Conservation (phyloP, 2,888 invertebrate species). For the Ariolimax columbianus region DNA sequence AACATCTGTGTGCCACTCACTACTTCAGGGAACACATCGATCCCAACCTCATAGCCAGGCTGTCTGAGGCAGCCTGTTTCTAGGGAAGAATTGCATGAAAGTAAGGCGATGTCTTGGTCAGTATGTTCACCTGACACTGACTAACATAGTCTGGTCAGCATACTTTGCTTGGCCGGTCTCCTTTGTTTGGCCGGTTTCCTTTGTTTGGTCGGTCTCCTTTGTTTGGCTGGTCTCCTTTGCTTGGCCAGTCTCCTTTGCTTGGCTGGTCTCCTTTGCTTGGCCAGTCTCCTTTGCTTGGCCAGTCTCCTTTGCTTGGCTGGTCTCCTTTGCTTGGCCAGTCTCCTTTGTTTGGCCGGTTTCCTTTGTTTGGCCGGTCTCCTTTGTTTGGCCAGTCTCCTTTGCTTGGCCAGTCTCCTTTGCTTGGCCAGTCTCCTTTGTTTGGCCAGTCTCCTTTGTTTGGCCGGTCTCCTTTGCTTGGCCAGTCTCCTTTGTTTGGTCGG, state of each 20-base stretch:
- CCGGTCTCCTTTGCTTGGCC: too few species aligned
- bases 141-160: too few species aligned
- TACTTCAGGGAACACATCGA: too few species aligned
- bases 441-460: too few species aligned
- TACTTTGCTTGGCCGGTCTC: background rate
- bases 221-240: background rate
- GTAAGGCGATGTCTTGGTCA: too few species aligned
- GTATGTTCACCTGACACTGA: too few species aligned
- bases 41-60: too few species aligned
- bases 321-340: background rate
- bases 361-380: background rate
- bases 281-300: background rate
- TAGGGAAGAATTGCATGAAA: too few species aligned
- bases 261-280: background rate
- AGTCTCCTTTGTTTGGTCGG: too few species aligned
- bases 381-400: background rate
- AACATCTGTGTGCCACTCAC: too few species aligned
- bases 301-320: background rate
- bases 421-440: too few species aligned
- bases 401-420: background rate
- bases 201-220: background rate
- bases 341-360: background rate
- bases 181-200: background rate
- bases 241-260: background rate
- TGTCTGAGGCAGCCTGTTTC: too few species aligned